A percentile compares a stretch with the other conserved stretches of the same genome.
Conservation (phyloP, 2,888 invertebrate genomes). For the Mechanitis messenoides region DNA sequence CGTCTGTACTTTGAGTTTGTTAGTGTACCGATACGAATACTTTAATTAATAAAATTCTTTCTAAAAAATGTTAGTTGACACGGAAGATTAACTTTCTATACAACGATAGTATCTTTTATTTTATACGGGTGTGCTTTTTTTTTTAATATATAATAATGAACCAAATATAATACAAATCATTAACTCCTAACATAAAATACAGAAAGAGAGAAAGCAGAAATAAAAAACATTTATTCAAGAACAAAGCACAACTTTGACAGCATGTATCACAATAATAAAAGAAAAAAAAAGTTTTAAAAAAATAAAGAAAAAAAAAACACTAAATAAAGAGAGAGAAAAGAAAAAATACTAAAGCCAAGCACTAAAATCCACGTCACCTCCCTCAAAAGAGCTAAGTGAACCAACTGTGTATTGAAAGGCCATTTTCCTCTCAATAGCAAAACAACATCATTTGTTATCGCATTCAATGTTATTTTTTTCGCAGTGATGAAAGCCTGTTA, state of each 20-base stretch:
- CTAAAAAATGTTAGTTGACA: conserved; percentile 1
- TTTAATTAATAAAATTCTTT: conserved; percentile 16
- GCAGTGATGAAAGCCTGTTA: conserved; percentile 69
- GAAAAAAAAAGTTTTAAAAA: too few relatives aligned
- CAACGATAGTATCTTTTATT: background rate
- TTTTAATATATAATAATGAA: too few relatives aligned
- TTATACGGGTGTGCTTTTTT: background rate
- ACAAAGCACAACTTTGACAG: too few relatives aligned
- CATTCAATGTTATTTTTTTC: conserved; percentile 67
- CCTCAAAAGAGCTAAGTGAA: conserved; percentile 51
- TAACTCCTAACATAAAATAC: background rate
- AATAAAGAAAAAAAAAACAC: too few relatives aligned
- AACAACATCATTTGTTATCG: conserved; percentile 75
- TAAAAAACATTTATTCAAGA: too few relatives aligned
- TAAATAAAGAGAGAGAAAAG: too few relatives aligned
- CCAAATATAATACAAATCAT: too few relatives aligned
- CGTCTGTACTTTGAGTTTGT: conserved; percentile 37
- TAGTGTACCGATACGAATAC: conserved; percentile 20
- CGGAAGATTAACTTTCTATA: background rate
- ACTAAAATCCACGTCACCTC: conserved; percentile 41
- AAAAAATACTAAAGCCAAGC: background rate
- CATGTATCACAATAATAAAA: too few relatives aligned
- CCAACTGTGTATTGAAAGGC: conserved; percentile 27
- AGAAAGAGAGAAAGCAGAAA: too few relatives aligned
- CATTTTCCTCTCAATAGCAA: conserved; percentile 57